Percentiles rank a stretch among this genome's conserved stretches.
phyloP scores from a whole-genome alignment of 2,888 invertebrate species.

The Pycnomerus fuliginosus region DNA sequence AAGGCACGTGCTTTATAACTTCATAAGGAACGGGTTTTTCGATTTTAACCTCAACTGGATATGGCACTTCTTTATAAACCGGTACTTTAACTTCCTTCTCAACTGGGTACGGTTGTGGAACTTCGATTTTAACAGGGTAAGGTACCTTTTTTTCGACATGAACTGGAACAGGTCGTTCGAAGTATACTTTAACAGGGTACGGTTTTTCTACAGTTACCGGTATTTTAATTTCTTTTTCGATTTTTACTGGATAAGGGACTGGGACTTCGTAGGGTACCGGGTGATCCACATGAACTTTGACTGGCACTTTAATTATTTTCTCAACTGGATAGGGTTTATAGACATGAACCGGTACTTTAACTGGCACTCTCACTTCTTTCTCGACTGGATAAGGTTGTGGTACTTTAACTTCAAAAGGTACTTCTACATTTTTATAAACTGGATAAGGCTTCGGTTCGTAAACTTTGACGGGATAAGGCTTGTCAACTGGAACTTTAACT shows the following conservation, averaged over 20 bases:
- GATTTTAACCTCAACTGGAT: conserved; percentile 69
- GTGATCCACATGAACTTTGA: conserved; percentile 63
- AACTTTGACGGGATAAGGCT: conserved; percentile 72
- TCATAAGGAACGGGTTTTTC: conserved; percentile 70
- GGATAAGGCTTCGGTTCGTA: conserved; percentile 73
- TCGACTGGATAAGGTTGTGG: conserved; percentile 70
- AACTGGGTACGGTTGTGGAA: conserved; percentile 61
- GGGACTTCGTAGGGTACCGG: conserved; percentile 65
- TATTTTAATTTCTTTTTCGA: conserved; percentile 69
- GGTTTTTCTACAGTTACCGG: conserved; percentile 54
- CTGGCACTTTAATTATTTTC: conserved; percentile 66
- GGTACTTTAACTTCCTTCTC: conserved; percentile 65
- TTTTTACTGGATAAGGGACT: conserved; percentile 65
- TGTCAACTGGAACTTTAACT: conserved; percentile 69
- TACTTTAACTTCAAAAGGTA: conserved; percentile 66
- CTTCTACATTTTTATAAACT: conserved; percentile 65
- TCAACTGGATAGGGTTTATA: conserved; percentile 73
- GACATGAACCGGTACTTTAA: conserved; percentile 67
- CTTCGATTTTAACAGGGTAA: conserved; percentile 66
- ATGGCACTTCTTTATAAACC: conserved; percentile 68
- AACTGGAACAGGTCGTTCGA: conserved; percentile 66
- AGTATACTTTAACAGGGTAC: conserved; percentile 66
- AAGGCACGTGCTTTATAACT: conserved; percentile 63
- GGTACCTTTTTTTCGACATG: conserved; percentile 75
- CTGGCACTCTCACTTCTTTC: conserved; percentile 62